A percentile compares a stretch with the other conserved stretches of the same genome.
Conservation (phyloP, 2,888 invertebrate species). For the Cybosia mesomella region DNA sequence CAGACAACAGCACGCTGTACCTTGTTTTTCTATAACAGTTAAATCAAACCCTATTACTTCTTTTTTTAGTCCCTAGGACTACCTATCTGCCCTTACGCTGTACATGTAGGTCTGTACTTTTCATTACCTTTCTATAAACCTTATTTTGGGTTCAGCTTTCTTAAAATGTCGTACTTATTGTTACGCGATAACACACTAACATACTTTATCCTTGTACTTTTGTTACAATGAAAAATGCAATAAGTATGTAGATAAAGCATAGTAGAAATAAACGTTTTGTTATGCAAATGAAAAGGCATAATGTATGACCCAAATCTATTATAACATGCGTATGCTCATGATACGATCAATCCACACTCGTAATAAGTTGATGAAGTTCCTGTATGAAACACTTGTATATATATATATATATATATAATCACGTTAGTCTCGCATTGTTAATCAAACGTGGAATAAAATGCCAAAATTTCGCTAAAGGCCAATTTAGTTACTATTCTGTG, state of each 20-base stretch:
- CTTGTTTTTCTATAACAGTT: no score
- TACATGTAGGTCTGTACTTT: neutral
- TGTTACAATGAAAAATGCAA: constrained; percentile 21
- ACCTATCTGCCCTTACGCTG: no score
- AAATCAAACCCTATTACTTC: no score
- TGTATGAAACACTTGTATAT: constrained; percentile 28
- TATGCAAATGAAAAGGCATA: constrained; percentile 38
- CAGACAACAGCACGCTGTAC: no score
- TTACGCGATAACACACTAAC: neutral
- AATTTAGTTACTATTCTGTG: neutral
- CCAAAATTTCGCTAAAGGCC: constrained; percentile 1
- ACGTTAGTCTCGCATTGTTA: constrained; percentile 12
- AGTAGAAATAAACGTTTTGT: constrained; percentile 34
- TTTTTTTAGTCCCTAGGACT: no score
- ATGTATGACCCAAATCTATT: constrained; percentile 29
- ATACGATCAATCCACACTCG: constrained; percentile 30
- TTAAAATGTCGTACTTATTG: neutral
- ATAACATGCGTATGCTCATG: constrained; percentile 20
- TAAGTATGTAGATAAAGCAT: constrained; percentile 20
- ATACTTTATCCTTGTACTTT: constrained; percentile 15
- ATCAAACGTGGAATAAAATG: constrained; percentile 20
- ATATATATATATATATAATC: constrained; percentile 1
- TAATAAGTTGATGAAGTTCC: constrained; percentile 30
- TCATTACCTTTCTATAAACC: neutral
- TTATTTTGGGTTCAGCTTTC: neutral